Evolutionary conservation across 2,888 invertebrate species (phyloP), one percentile per base, ranked within the genome.

Genomic region (Ypsolopha sequella): DNA sequence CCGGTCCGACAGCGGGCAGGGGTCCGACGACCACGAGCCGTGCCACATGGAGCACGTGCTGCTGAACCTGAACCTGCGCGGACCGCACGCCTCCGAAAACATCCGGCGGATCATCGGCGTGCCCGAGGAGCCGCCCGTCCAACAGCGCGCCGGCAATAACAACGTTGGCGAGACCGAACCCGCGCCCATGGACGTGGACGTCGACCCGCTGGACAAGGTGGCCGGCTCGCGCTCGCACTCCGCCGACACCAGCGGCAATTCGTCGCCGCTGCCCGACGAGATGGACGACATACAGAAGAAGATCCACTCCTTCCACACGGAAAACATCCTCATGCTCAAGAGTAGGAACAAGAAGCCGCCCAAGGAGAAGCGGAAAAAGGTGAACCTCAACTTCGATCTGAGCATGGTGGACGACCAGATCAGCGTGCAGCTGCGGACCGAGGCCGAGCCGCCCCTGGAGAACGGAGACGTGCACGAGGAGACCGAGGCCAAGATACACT

Each of bases 201-300:
- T 76, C 14, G 80, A 80, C 52, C 80, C 81, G 0, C 73, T 61
- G 48, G 82, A 84, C 33, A 82, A 82, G 55, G 61, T 70, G 1
- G 70, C 76, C 58, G 78, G 80, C 56, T 76, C 80, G 9, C 80
- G 79, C 52, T 80, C 80, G 1, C 50, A 41, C 11, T 50, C 58
- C 24, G 81, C 84, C 0, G 86, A 87, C 60, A 86, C 87, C 4
- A 86, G 87, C 59, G 85, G 87, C 3, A 81, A 81, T 60, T 87
- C 87, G 0, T 87, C 87, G 0, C 87, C 87, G 0, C 80, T 85
- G 49, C 70, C 82, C 6, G 87, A 90, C 60, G 89, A 89, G 60
- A 88, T 89, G 78, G 88, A 88, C 57, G 90, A 90, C 60, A 89
- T 90, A 51, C 89, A 90, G 62, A 89, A 90, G 60, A 89, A 89